These are phyloP conservation scores for Drosophila greeni DNA, from an alignment of 2,888 invertebrate genomes.

Conservation along the genomic window DNA sequence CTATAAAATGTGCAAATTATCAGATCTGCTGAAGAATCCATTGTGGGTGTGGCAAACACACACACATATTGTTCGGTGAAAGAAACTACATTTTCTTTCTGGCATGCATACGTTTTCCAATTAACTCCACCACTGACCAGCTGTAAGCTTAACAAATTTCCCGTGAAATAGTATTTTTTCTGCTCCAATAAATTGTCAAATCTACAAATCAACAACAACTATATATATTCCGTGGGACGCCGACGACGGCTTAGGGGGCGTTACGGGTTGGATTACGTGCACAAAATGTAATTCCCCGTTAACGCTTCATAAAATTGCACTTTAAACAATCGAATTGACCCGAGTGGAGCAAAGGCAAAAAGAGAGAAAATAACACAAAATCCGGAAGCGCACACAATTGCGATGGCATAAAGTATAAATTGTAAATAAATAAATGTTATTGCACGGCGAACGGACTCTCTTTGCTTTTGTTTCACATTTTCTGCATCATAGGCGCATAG, in stretches of 20 bases:
- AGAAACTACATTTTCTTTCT: constrained; percentile 23
- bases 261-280: constrained; percentile 21
- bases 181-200: constrained; percentile 64
- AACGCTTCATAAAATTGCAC: constrained; percentile 70
- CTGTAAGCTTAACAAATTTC: constrained; percentile 55
- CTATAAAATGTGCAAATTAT: constrained; percentile 52
- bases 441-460: constrained; percentile 17
- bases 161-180: constrained; percentile 61
- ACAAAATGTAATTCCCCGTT: constrained; percentile 60
- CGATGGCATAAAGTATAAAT: constrained; percentile 29
- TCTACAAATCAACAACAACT: constrained; percentile 63
- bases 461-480: constrained; percentile 25
- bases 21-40: constrained; percentile 25
- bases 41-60: constrained; percentile 15
- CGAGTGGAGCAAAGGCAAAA: constrained; percentile 24
- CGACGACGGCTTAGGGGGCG: constrained; percentile 5
- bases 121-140: constrained; percentile 54
- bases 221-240: constrained; percentile 43
- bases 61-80: constrained; percentile 21
- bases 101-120: constrained; percentile 52
- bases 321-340: constrained; percentile 53
- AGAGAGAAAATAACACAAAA: constrained; percentile 58
- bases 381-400: constrained; percentile 59
- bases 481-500: constrained; percentile 25
- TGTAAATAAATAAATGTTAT: constrained; percentile 31